Evolutionary conservation across 2,113 vertebrate genomes (phyloP).

Genomic region (human): DNA sequence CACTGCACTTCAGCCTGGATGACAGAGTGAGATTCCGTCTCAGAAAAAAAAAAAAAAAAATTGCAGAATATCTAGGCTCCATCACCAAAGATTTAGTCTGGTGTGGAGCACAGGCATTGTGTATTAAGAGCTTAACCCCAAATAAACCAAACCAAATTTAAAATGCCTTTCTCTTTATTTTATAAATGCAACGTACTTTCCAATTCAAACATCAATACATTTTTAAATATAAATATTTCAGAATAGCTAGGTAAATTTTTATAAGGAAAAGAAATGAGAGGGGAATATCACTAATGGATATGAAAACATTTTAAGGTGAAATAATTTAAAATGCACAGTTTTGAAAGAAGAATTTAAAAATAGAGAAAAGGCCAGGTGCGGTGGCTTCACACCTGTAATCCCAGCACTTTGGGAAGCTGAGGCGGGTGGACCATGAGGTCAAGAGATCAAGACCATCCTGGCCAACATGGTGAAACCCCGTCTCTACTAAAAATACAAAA

Average conservation of each 20-base stretch:
- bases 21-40: too few relatives aligned
- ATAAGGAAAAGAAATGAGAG: conserved; percentile 7
- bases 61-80: not conserved
- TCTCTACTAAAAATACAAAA: too few relatives aligned
- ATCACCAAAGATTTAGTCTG: not conserved
- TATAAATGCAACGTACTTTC: not conserved
- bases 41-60: not conserved
- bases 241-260: not conserved
- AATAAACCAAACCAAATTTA: too few relatives aligned
- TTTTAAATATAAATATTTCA: not conserved
- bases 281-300: not conserved
- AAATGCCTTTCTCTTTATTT: not conserved
- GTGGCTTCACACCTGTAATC: too few relatives aligned
- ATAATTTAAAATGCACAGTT: not conserved
- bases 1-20: too few relatives aligned
- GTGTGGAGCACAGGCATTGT: too few relatives aligned
- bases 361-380: not conserved
- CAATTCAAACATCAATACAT: not conserved
- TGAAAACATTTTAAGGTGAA: not conserved
- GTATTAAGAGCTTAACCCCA: too few relatives aligned
- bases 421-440: too few relatives aligned
- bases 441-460: too few relatives aligned
- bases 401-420: too few relatives aligned
- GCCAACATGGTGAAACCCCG: too few relatives aligned
- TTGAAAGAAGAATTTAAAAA: not conserved